A percentile compares a stretch with the other conserved stretches of the same genome.
These are phyloP conservation scores for Hycleus cichorii DNA, from an alignment of 1,140 invertebrate species.

Conservation along the genomic window DNA sequence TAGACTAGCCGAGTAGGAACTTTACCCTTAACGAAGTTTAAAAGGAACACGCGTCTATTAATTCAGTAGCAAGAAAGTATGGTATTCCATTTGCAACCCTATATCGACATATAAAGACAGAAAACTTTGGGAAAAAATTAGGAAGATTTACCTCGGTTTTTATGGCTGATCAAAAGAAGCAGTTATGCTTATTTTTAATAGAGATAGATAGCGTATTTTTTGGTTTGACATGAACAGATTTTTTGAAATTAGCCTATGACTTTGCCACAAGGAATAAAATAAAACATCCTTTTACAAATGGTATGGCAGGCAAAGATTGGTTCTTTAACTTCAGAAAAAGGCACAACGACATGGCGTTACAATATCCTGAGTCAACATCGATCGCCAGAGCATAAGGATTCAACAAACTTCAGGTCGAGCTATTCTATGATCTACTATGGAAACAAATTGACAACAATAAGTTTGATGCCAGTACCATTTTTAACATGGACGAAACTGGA, in stretches of 20 bases:
- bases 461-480: conserved; percentile 29
- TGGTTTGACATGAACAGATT: not conserved
- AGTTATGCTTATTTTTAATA: too few relatives aligned
- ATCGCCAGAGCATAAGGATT: not conserved
- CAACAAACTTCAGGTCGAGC: not conserved
- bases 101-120: too few relatives aligned
- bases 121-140: too few relatives aligned
- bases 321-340: not conserved
- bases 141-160: too few relatives aligned
- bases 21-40: too few relatives aligned
- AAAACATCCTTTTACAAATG: not conserved
- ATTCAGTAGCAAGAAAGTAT: too few relatives aligned
- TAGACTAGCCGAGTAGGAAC: too few relatives aligned
- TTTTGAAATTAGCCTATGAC: not conserved
- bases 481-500: conserved; percentile 22
- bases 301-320: not conserved
- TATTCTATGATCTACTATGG: not conserved
- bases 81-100: too few relatives aligned
- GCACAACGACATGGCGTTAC: not conserved
- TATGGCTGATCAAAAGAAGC: too few relatives aligned
- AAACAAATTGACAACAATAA: conserved; percentile 18
- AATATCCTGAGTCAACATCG: not conserved
- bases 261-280: not conserved
- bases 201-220: not conserved
- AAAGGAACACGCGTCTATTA: too few relatives aligned